Base-by-base conservation (phyloP, 2,888 invertebrate genomes). In the Eupithecia pulchellata region DNA sequence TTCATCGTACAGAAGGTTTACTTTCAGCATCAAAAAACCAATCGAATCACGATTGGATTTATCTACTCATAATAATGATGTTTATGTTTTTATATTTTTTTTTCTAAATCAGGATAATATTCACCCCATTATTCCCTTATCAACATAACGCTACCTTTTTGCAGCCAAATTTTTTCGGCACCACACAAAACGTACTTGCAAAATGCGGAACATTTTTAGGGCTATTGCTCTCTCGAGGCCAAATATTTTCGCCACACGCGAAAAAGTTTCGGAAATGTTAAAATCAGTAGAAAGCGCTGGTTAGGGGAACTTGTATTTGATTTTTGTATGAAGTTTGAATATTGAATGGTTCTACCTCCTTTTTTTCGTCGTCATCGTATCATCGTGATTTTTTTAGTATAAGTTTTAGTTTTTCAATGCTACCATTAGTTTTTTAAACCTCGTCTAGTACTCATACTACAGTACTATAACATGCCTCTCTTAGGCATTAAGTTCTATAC, bases 131-230 rank as follows among this genome's bases (percentile, higher is more conserved):
- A 65, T 55, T 65, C 20, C 34, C 55, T 36, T 36, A 64, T 64
- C 64, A 57, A 27, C 34, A 34, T 27, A 57, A 57, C 30, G 32
- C 25, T 57, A 42, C n/a, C 52, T 52, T 61, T 61, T 65, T 65
- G 36, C 13, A 34, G 25, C 34, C 29, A 63, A 63, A 58, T 61
- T 66, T 42, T 68, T 70, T 70, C 57, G 57, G 66, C 57, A 55
- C 32, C 63, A 32, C 30, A 61, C 55, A 66, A 62, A 62, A 42
- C 39, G 34, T 62, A 52, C 69, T 65, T 34, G 60, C 69, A 36
- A 64, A 64, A 64, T 52, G 47, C 61, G 60, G 25, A 66, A 66
- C 66, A 60, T 66, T 69, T 69, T 70, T 70, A 64, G 25, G 52
- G 27, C 60, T 60, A 71, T 64, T 64, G 64, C 60, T 58, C 67